Conservation (phyloP, 2,113 vertebrate species). For the Pelmatolapia mariae region DNA sequence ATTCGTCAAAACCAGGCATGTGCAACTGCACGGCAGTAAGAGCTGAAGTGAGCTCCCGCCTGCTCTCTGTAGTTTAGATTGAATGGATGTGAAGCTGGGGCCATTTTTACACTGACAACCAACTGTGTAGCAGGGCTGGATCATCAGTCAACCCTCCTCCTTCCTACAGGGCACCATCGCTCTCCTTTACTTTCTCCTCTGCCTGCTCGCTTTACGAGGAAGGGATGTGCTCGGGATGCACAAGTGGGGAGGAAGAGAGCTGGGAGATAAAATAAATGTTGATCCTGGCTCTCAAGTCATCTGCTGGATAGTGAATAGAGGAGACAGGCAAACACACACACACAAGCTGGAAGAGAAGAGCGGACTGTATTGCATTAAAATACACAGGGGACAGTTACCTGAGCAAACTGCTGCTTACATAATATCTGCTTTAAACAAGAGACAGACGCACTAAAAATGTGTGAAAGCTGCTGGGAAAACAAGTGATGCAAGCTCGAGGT, state of each 20-base stretch:
- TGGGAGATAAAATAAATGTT: slow-evolving; percentile 27
- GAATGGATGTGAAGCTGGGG: slow-evolving; percentile 34
- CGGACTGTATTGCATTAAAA: neutral
- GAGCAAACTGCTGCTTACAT: neutral
- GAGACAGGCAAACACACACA: neutral
- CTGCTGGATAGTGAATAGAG: neutral
- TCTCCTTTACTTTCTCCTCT: slow-evolving; percentile 29
- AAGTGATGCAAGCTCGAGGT: neutral
- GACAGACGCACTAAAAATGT: neutral
- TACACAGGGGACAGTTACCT: neutral
- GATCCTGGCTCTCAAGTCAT: neutral
- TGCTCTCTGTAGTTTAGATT: slow-evolving; percentile 31
- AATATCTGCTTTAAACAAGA: neutral
- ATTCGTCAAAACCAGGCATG: slow-evolving; percentile 6
- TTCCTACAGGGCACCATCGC: slow-evolving; percentile 40
- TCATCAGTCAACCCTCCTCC: slow-evolving; percentile 52
- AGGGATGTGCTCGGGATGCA: slow-evolving; percentile 29
- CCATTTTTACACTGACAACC: slow-evolving; percentile 46
- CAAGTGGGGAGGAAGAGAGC: neutral
- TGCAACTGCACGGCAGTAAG: slow-evolving; percentile 1
- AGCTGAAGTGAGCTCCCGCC: neutral
- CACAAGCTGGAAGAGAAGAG: neutral
- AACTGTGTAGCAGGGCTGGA: slow-evolving; percentile 26
- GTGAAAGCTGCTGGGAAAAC: neutral
- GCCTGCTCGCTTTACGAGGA: neutral